Percentiles rank a stretch among this genome's conserved stretches.
Conservation (phyloP, 2,888 invertebrate species). For the Heliconius sara region DNA sequence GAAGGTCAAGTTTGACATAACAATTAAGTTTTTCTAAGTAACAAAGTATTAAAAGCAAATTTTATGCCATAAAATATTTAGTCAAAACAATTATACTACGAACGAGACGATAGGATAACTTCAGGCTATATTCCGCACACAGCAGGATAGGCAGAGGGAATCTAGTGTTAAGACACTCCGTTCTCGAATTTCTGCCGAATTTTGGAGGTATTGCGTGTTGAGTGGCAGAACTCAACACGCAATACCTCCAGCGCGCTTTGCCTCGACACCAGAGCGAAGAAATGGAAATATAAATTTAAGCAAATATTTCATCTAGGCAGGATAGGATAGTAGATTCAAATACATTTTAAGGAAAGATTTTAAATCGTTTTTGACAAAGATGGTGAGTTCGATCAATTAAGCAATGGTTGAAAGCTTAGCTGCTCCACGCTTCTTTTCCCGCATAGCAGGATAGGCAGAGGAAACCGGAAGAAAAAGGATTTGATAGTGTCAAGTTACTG, state of each 20-base stretch:
- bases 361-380: not conserved
- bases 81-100: not conserved
- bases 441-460: not conserved
- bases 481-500: not conserved
- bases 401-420: not conserved
- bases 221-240: too few species aligned
- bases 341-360: not conserved
- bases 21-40: constrained; percentile 20
- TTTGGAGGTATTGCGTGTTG: too few species aligned
- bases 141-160: too few species aligned
- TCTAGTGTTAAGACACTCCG: too few species aligned
- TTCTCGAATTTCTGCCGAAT: too few species aligned
- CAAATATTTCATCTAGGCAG: too few species aligned
- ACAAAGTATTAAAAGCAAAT: not conserved
- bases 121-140: too few species aligned
- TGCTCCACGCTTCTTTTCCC: not conserved
- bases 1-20: constrained; percentile 31
- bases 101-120: not conserved
- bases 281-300: too few species aligned
- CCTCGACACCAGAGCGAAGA: too few species aligned
- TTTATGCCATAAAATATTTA: not conserved
- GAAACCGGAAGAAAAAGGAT: not conserved
- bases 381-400: too few species aligned
- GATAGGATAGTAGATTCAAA: not conserved
- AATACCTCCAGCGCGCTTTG: too few species aligned